Evolutionary conservation across 2,113 vertebrate genomes (phyloP).

Genomic region (Ovibos moschatus): DNA sequence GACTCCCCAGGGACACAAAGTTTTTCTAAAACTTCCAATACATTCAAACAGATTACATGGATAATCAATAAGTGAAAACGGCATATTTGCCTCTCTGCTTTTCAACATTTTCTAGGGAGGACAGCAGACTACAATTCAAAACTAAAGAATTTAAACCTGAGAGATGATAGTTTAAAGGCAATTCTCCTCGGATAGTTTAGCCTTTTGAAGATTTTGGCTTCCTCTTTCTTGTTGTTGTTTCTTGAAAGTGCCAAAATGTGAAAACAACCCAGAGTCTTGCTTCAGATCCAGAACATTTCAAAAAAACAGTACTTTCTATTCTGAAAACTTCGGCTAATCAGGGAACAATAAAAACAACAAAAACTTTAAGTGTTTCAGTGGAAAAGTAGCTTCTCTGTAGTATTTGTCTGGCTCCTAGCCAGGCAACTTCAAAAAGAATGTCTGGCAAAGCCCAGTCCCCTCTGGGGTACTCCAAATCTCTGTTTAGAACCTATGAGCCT

Average conservation of each 20-base stretch:
- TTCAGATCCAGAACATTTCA: slow-evolving; percentile 5
- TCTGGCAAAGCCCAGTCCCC: background rate
- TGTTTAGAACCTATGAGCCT: background rate
- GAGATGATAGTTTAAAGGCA: background rate
- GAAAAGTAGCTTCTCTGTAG: slow-evolving; percentile 1
- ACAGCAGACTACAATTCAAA: background rate
- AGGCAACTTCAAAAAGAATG: background rate
- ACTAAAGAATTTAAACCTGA: background rate
- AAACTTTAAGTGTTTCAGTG: background rate
- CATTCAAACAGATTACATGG: background rate
- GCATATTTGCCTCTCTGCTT: background rate
- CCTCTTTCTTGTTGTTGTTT: background rate
- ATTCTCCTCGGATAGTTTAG: background rate
- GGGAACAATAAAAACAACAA: background rate
- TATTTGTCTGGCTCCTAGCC: background rate
- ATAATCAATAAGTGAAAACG: background rate
- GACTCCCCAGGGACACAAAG: background rate
- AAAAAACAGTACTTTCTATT: slow-evolving; percentile 13
- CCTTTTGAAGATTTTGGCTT: background rate
- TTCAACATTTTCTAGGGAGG: background rate
- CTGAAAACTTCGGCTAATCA: background rate
- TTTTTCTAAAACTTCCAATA: background rate
- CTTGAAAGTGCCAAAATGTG: background rate
- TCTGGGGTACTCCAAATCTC: background rate
- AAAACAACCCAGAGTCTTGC: slow-evolving; percentile 17